Percentiles rank a stretch among this genome's conserved stretches.
Evolutionary conservation across 2,797 vertebrate species (phyloP).

Genomic region (Neopelma chrysocephalum): DNA sequence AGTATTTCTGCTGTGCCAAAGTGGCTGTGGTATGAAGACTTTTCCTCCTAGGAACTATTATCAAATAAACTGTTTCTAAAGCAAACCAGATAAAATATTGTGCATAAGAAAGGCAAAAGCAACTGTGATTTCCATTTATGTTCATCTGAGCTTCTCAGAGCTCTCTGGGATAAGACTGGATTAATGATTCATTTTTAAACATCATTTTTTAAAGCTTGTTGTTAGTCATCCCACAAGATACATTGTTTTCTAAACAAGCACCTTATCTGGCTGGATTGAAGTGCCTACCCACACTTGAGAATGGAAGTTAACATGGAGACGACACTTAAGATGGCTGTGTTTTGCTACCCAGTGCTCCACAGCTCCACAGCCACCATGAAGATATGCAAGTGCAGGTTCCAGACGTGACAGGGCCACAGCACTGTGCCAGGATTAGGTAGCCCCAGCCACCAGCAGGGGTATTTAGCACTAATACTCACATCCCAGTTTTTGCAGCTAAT

Average conservation of each 20-base stretch:
- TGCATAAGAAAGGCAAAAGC: neutral
- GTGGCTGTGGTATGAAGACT: neutral
- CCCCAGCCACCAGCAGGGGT: neutral
- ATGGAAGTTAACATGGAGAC: accelerated
- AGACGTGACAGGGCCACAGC: accelerated
- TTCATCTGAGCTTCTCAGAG: constrained; percentile 12
- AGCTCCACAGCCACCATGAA: accelerated
- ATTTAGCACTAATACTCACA: neutral
- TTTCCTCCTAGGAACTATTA: constrained; percentile 1
- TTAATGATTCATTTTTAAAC: neutral
- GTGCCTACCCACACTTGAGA: neutral
- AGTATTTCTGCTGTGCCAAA: constrained; percentile 3
- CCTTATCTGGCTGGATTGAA: neutral
- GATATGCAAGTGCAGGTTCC: neutral
- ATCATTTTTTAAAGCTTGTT: neutral
- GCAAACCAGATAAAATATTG: constrained; percentile 37
- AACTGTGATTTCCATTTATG: constrained; percentile 53
- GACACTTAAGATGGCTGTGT: neutral
- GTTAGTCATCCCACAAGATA: neutral
- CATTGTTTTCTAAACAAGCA: neutral
- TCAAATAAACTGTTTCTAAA: constrained; percentile 48
- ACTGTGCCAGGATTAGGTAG: neutral
- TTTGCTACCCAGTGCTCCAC: neutral
- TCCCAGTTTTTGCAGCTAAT: neutral
- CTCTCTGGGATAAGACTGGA: neutral